These are phyloP conservation scores for Erebia palarica DNA, from an alignment of 2,888 invertebrate genomes.

Conservation along the genomic window DNA sequence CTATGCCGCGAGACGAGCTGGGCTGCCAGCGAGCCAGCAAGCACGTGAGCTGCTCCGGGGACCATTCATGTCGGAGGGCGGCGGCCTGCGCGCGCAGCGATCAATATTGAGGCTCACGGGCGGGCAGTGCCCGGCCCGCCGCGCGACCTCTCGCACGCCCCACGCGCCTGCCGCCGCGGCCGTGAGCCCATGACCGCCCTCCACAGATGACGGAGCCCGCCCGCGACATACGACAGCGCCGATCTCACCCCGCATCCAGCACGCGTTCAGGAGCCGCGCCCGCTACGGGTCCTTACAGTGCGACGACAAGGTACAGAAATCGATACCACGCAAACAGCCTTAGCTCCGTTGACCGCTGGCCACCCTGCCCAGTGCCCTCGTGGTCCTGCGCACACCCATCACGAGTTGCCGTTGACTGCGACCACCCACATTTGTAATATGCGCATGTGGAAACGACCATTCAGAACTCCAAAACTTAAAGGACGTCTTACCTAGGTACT, in stretches of 20 bases:
- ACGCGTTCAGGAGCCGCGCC: conserved; percentile 58
- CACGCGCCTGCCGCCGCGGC: conserved; percentile 48
- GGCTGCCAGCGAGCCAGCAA: conserved; percentile 42
- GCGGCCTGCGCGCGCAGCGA: conserved; percentile 70
- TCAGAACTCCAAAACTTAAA: too few relatives aligned
- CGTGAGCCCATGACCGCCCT: conserved; percentile 73
- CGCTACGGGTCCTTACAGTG: conserved; percentile 52
- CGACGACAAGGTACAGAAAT: conserved; percentile 72
- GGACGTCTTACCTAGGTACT: too few relatives aligned
- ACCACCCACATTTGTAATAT: background rate
- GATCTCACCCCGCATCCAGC: conserved; percentile 64
- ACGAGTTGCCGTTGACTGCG: background rate
- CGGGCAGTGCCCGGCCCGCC: conserved; percentile 75
- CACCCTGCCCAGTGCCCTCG: conserved; percentile 38
- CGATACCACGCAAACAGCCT: conserved; percentile 60
- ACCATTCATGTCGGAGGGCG: conserved; percentile 74
- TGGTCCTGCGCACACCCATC: conserved; percentile 19
- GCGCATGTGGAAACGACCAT: background rate
- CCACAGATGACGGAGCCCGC: conserved; percentile 82
- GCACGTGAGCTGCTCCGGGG: conserved; percentile 77
- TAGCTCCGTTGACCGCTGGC: conserved; percentile 53
- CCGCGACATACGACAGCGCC: conserved; percentile 65
- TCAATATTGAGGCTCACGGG: conserved; percentile 63
- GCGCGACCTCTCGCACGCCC: conserved; percentile 64
- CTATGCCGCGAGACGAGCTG: conserved; percentile 49